Conservation (phyloP, 2,888 invertebrate species). For the Xylota sylvarum region DNA sequence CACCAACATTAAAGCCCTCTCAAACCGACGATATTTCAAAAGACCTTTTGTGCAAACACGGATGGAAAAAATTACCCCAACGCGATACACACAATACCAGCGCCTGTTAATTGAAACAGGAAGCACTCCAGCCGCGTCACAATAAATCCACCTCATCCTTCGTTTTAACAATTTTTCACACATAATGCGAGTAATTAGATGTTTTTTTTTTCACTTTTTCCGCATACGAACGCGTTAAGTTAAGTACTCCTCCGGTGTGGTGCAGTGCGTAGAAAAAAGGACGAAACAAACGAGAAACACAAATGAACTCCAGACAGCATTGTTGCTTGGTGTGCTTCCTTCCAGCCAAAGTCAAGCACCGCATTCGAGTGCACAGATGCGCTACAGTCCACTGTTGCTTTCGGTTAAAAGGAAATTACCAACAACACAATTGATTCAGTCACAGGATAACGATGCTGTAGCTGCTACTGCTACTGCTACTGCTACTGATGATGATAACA, state of each 20-base stretch:
- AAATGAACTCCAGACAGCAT: constrained; percentile 72
- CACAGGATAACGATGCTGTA: constrained; percentile 62
- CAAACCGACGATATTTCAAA: constrained; percentile 55
- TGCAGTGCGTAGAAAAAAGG: constrained; percentile 36
- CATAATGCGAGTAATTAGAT: constrained; percentile 76
- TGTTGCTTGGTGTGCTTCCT: constrained; percentile 66
- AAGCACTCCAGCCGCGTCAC: constrained; percentile 63
- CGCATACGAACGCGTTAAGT: constrained; percentile 51
- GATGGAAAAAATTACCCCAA: constrained; percentile 69
- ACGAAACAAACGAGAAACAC: constrained; percentile 19
- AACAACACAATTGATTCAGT: constrained; percentile 57
- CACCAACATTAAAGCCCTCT: constrained; percentile 43
- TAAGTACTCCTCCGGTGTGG: constrained; percentile 49
- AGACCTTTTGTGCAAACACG: constrained; percentile 64
- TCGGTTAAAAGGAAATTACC: constrained; percentile 57
- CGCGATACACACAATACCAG: constrained; percentile 22
- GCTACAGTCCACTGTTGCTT: constrained; percentile 71
- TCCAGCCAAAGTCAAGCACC: constrained; percentile 75
- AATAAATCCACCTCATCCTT: constrained; percentile 50
- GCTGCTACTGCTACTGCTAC: constrained; percentile 17
- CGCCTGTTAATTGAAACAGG: constrained; percentile 73
- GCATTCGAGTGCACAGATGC: constrained; percentile 52
- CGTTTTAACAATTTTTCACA: constrained; percentile 69
- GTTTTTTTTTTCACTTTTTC: constrained; percentile 40
- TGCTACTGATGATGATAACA: constrained; percentile 25